A percentile compares a stretch with the other conserved stretches of the same genome.
phyloP scores from a whole-genome alignment of 2,113 vertebrate species.

The Lontra canadensis region DNA sequence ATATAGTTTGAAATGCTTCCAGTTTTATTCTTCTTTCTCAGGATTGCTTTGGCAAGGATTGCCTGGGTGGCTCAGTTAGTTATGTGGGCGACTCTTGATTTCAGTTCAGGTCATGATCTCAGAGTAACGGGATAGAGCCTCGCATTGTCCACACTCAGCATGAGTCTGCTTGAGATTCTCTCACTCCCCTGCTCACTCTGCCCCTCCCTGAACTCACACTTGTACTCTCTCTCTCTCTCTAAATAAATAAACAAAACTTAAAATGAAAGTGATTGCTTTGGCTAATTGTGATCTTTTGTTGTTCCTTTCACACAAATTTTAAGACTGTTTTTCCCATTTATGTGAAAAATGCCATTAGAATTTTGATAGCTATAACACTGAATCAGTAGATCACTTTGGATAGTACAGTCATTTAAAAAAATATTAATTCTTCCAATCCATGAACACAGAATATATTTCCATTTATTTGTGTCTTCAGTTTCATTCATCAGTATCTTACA shows the following conservation, averaged over 20 bases:
- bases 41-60: not conserved
- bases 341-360: not conserved
- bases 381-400: not conserved
- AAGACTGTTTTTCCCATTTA: not conserved
- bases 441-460: not conserved
- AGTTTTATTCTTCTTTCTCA: not conserved
- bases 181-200: not conserved
- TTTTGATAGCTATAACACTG: not conserved
- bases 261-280: not conserved
- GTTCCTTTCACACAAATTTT: not conserved
- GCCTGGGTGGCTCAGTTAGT: no score
- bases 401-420: not conserved
- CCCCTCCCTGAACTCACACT: not conserved
- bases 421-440: not conserved
- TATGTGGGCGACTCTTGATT: not conserved
- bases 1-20: not conserved
- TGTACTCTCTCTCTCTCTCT: not conserved
- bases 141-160: not conserved
- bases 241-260: not conserved
- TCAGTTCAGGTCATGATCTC: not conserved
- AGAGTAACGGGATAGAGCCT: not conserved
- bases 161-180: not conserved
- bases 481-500: not conserved
- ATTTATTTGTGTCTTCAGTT: not conserved
- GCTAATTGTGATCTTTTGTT: not conserved